These are phyloP conservation scores for Acrocephalus arundinaceus DNA, from an alignment of 2,113 vertebrate species.

Conservation along the genomic window DNA sequence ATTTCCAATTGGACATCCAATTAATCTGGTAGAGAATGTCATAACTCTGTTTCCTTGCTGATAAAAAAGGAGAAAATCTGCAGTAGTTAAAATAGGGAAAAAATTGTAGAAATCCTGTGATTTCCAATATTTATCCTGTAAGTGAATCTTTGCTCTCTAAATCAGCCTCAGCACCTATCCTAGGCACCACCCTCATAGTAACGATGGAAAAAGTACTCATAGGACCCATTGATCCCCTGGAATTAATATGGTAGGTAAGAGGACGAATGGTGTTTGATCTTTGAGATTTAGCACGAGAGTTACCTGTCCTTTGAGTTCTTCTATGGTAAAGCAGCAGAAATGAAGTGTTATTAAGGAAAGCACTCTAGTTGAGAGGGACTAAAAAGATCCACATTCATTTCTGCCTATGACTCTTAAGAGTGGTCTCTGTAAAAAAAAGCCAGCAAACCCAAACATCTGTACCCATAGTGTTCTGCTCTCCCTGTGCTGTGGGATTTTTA, in stretches of 20 bases:
- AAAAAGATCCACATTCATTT: background rate
- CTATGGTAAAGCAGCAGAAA: background rate
- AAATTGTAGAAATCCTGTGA: background rate
- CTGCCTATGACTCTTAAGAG: background rate
- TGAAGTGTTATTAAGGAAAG: background rate
- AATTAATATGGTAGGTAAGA: background rate
- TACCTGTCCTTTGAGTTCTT: background rate
- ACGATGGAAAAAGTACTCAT: background rate
- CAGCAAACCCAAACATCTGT: background rate
- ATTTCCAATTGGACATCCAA: background rate
- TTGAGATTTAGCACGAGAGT: background rate
- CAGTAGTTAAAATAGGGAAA: background rate
- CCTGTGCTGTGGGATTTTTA: background rate
- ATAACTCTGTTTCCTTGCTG: background rate
- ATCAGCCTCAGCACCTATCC: background rate
- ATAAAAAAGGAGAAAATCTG: background rate
- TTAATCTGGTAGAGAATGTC: background rate
- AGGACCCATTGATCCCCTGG: background rate
- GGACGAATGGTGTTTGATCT: background rate
- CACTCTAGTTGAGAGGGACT: background rate
- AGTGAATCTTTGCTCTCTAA: background rate
- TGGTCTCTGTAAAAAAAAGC: background rate
- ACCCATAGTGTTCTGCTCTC: fast-evolving
- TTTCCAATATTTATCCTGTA: background rate
- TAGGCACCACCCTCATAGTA: background rate